These are phyloP conservation scores for Timema cristinae DNA, from an alignment of 2,888 invertebrate species.

Conservation along the genomic window DNA sequence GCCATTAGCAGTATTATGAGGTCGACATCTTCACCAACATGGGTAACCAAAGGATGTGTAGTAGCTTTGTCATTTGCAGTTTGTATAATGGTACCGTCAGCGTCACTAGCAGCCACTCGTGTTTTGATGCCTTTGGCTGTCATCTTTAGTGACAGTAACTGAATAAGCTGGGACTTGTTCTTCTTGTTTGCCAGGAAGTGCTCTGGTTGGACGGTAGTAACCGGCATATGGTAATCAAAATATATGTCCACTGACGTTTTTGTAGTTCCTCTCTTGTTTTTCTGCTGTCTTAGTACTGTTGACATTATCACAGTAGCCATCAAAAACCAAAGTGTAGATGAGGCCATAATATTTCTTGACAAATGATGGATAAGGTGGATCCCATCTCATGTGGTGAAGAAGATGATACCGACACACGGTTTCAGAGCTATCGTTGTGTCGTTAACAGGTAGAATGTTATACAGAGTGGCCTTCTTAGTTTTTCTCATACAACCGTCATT, in stretches of 20 bases:
- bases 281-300: neutral
- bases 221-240: neutral
- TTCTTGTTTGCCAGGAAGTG: neutral
- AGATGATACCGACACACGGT: neutral
- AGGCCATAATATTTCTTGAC: neutral
- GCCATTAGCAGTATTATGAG: neutral
- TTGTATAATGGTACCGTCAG: neutral
- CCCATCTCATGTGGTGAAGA: neutral
- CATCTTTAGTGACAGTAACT: neutral
- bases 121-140: neutral
- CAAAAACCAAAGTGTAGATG: neutral
- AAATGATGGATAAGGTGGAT: neutral
- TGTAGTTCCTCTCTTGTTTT: neutral
- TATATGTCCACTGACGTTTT: neutral
- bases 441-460: neutral
- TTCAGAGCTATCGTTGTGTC: neutral
- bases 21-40: neutral
- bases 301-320: neutral
- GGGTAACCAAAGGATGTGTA: neutral
- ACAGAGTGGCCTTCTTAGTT: neutral
- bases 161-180: neutral
- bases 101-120: neutral
- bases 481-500: neutral
- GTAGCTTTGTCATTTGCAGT: neutral
- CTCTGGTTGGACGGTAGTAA: neutral